Conservation (phyloP, 2,888 invertebrate genomes). For the Melipona bicolor region DNA sequence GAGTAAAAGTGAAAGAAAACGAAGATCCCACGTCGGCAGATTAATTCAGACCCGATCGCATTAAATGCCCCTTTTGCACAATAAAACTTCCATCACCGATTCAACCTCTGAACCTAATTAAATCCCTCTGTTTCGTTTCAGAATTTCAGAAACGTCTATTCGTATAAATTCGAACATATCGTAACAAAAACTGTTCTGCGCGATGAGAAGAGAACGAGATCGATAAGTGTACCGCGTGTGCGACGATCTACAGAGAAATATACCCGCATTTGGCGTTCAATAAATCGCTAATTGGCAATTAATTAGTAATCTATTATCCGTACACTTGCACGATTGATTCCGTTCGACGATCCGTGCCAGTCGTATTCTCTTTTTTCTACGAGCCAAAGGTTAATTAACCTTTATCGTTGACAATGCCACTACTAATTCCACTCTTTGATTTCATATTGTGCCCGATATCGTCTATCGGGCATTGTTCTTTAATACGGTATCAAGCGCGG, state of each 20-base stretch:
- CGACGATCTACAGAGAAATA: background rate
- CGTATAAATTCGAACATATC: accelerated
- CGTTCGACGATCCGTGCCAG: background rate
- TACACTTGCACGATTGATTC: background rate
- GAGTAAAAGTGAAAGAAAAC: background rate
- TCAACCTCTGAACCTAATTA: background rate
- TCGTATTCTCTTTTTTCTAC: background rate
- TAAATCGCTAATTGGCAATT: constrained; percentile 16
- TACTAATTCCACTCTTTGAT: constrained; percentile 52
- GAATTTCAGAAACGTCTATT: too few species aligned
- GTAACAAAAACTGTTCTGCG: background rate
- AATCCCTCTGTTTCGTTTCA: background rate
- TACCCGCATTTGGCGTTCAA: background rate
- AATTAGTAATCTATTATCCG: constrained; percentile 22
- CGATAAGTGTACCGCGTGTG: background rate
- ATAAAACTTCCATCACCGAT: background rate
- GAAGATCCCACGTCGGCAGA: background rate
- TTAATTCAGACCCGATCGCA: background rate
- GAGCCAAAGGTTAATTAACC: constrained; percentile 34
- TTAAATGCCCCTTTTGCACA: background rate
- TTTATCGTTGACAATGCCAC: constrained; percentile 35
- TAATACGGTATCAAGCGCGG: constrained; percentile 30
- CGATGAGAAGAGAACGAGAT: background rate
- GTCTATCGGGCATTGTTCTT: constrained; percentile 46
- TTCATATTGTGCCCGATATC: constrained; percentile 36